phyloP scores from a whole-genome alignment of 2,888 invertebrate species.

The Listrodromus nycthemerus region DNA sequence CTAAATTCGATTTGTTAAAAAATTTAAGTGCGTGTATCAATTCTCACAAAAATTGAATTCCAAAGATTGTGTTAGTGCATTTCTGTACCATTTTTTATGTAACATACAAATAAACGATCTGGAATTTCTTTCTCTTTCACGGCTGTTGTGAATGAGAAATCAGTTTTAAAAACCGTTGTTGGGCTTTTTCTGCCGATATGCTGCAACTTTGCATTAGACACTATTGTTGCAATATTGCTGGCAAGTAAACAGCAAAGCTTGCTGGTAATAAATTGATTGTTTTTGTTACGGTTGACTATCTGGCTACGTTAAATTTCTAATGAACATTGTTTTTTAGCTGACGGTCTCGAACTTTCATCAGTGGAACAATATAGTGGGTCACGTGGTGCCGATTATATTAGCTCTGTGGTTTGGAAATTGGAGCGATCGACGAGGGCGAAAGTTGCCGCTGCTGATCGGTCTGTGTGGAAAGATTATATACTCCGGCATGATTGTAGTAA shows the following conservation, averaged over 20 bases:
- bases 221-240: not conserved
- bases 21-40: no score
- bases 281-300: no score
- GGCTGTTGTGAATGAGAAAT: no score
- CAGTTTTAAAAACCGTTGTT: no score
- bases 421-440: constrained; percentile 92
- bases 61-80: no score
- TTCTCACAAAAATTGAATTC: no score
- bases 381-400: constrained; percentile 90
- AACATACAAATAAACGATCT: no score
- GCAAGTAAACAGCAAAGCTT: no score
- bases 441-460: constrained; percentile 90
- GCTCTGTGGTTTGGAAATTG: constrained; percentile 93
- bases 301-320: constrained; percentile 14
- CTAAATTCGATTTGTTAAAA: no score
- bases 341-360: constrained; percentile 92
- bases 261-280: no score
- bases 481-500: constrained; percentile 90
- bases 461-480: constrained; percentile 91
- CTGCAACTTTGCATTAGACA: not conserved
- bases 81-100: no score
- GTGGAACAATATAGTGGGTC: constrained; percentile 91
- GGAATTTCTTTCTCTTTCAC: no score
- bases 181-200: not conserved
- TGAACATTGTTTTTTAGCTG: constrained; percentile 84